Evolutionary conservation across 2,797 vertebrate species (phyloP).

Genomic region (Selene dorsalis): DNA sequence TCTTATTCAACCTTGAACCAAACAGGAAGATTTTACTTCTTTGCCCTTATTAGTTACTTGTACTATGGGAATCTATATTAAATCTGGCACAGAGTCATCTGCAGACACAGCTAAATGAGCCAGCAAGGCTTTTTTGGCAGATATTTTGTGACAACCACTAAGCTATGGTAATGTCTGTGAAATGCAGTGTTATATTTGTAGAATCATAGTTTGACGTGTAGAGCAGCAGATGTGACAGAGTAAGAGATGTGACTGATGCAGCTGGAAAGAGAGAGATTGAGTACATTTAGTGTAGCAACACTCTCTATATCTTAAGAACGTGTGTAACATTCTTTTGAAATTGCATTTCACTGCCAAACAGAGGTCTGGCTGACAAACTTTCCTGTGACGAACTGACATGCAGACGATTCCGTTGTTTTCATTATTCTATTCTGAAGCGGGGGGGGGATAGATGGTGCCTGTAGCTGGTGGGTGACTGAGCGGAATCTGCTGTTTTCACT

Average conservation of each 20-base stretch:
- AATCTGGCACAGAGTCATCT: constrained; percentile 1
- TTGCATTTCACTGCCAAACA: constrained; percentile 36
- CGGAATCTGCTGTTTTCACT: constrained; percentile 50
- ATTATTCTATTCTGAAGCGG: constrained; percentile 37
- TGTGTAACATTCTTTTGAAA: constrained; percentile 44
- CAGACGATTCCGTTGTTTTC: constrained; percentile 39
- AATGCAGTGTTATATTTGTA: constrained; percentile 16
- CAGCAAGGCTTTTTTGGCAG: not conserved
- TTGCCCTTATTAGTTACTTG: constrained; percentile 20
- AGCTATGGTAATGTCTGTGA: constrained; percentile 11
- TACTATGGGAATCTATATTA: not conserved
- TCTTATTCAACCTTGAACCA: constrained; percentile 47
- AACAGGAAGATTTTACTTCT: constrained; percentile 27
- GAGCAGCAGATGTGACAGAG: constrained; percentile 31
- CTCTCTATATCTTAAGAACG: constrained; percentile 38
- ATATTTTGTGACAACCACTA: constrained; percentile 20
- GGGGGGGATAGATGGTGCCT: constrained; percentile 35
- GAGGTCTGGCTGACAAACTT: constrained; percentile 13
- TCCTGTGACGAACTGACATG: constrained; percentile 38
- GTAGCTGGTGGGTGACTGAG: constrained; percentile 46
- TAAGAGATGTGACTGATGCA: constrained; percentile 23
- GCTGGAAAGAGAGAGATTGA: constrained; percentile 35
- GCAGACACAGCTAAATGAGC: constrained; percentile 11
- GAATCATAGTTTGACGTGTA: constrained; percentile 36
- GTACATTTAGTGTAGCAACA: constrained; percentile 29